Conservation (phyloP, 2,797 vertebrate species). For the Melanotaenia nigrans region DNA sequence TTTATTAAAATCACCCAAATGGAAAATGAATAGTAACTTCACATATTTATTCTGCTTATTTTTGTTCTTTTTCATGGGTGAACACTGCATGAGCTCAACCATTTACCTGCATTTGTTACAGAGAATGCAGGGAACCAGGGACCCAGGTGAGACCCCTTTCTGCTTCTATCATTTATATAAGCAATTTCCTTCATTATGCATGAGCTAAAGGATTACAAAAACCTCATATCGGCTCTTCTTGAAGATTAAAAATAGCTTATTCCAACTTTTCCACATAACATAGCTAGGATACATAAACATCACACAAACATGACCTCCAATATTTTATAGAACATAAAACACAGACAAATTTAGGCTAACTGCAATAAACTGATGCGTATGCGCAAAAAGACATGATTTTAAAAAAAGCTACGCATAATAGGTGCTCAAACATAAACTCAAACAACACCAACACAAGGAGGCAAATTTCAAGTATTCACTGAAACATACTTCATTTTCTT, state of each 20-base stretch:
- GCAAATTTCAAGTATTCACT: slow-evolving; percentile 32
- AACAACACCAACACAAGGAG: slow-evolving; percentile 10
- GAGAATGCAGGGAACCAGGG: slow-evolving; percentile 34
- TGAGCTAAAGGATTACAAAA: not conserved
- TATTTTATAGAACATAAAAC: not conserved
- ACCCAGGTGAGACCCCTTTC: slow-evolving; percentile 41
- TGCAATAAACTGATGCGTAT: not conserved
- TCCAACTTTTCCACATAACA: not conserved
- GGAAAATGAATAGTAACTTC: not conserved
- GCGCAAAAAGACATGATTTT: not conserved
- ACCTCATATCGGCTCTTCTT: not conserved
- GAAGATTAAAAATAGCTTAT: slow-evolving; percentile 1
- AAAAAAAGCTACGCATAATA: not conserved
- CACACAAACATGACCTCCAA: not conserved
- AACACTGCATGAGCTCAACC: slow-evolving; percentile 38
- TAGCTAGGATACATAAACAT: not conserved
- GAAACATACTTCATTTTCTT: not conserved
- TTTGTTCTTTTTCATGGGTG: slow-evolving; percentile 24
- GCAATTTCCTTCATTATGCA: slow-evolving; percentile 36
- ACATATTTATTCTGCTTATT: slow-evolving; percentile 26
- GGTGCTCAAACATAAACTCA: not conserved
- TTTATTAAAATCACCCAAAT: not conserved
- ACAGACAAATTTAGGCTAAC: not conserved
- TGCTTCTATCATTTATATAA: slow-evolving; percentile 33
- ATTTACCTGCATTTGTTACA: slow-evolving; percentile 35